Percentiles rank a stretch among this genome's conserved stretches.
Conservation (phyloP, 2,113 vertebrate species). For the Chamaea fasciata region DNA sequence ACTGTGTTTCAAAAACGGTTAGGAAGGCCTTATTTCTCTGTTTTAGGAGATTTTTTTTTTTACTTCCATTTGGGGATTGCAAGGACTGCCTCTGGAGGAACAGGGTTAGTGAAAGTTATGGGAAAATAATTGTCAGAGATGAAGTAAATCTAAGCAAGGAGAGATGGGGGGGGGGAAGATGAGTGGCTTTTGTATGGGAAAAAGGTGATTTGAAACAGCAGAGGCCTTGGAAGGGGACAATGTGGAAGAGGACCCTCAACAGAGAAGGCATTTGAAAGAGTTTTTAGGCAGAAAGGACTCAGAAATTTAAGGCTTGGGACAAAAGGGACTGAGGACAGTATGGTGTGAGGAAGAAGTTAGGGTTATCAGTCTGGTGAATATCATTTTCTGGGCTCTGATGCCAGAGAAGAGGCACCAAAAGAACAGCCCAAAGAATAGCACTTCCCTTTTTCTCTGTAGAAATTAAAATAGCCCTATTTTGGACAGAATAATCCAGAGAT, state of each 20-base stretch:
- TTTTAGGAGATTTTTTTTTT: not conserved
- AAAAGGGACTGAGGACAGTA: not conserved
- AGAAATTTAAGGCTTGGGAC: not conserved
- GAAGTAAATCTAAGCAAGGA: not conserved
- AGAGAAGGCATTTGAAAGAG: not conserved
- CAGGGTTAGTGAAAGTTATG: not conserved
- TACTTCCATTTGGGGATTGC: not conserved
- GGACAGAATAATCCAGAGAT: not conserved
- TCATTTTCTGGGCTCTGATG: not conserved
- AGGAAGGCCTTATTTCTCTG: not conserved
- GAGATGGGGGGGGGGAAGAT: not conserved
- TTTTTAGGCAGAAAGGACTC: not conserved
- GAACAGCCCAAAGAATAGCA: not conserved
- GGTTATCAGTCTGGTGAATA: not conserved
- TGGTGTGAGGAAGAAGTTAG: not conserved
- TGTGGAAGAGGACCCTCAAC: fast-evolving
- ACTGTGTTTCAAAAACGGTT: not conserved
- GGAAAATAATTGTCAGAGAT: not conserved
- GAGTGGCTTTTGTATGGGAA: not conserved
- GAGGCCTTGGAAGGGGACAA: not conserved
- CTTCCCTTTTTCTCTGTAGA: not conserved
- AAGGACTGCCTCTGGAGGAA: not conserved
- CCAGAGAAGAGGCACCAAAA: not conserved
- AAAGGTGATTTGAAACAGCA: not conserved
- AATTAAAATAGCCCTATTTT: not conserved